Evolutionary conservation across 2,797 vertebrate species (phyloP), one percentile per base, ranked within the genome.

Genomic region (Pagetopsis macropterus): DNA sequence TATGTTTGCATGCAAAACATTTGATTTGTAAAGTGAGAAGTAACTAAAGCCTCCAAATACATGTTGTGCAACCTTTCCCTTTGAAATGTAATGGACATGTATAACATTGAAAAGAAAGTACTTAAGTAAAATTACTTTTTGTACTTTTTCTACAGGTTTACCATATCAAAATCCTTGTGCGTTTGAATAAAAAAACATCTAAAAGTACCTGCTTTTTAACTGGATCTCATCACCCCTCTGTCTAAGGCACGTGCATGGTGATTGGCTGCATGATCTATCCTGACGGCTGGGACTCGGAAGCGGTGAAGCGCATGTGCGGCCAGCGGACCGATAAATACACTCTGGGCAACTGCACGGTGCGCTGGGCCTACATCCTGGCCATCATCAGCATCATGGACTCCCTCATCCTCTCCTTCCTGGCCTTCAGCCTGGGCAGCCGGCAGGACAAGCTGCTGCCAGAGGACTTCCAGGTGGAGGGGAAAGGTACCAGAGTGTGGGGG

Each of bases 351-450:
- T 99, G 98, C 92, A 98, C 96, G 0, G 96, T 99, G 88, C 98
- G 98, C 92, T 99, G 97, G 97, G 98, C 98, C 0, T 99, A 98
- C 93, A 98, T 99, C 94, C 94, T 99, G 81, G 98, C 98, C 88
- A 97, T 99, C 91, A 97, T 99, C 74, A 97, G 96, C 91, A 99
- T 99, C 90, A 95, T 98, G 12, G 98, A 99, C 2, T 96, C 97
- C 0, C 94, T 99, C 85, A 95, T 95, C 48, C 96, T 99, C 76
- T 95, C 97, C 84, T 96, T 99, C 91, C 87, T 99, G 86, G 97
- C 96, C 40, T 99, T 99, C 5, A 96, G 97, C 41, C 83, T 99
- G 81, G 98, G 96, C 48, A 99, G 94, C 89, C 88, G 98, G 19
- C 98, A 99, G 88, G 98, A 99, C 92, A 95, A 96, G 67, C 96